Percentiles rank a stretch among this genome's conserved stretches.
phyloP scores from a whole-genome alignment of 2,888 invertebrate species.

The Pammene fasciana region DNA sequence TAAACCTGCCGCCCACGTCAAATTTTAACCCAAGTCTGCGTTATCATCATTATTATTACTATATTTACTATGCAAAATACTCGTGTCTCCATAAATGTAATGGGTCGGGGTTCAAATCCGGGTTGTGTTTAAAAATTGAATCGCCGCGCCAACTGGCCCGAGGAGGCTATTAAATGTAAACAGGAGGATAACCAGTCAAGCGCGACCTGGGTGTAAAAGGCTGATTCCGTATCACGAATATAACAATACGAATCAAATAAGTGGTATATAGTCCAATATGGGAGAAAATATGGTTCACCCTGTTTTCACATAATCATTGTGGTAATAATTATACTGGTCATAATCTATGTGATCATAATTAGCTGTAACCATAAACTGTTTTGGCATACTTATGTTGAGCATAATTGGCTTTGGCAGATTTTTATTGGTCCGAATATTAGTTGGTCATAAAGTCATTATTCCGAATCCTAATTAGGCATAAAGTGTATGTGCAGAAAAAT shows the following conservation, averaged over 20 bases:
- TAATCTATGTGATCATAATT: no score
- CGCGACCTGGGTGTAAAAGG: neutral
- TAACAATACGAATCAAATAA: neutral
- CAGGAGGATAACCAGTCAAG: slow-evolving; percentile 33
- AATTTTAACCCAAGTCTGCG: neutral
- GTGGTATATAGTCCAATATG: neutral
- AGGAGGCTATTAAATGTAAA: slow-evolving; percentile 39
- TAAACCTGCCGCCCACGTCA: neutral
- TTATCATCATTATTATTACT: slow-evolving; percentile 19
- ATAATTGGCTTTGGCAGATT: no score
- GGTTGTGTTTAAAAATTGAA: slow-evolving; percentile 33
- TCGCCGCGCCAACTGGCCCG: slow-evolving; percentile 25
- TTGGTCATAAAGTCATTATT: no score
- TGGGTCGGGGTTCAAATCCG: slow-evolving; percentile 23
- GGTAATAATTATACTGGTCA: no score
- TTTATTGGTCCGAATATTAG: no score
- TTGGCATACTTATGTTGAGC: no score
- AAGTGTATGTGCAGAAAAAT: no score
- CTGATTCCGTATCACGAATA: slow-evolving; percentile 3
- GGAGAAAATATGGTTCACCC: neutral
- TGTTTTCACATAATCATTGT: no score
- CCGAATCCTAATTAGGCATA: no score
- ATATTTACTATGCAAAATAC: slow-evolving; percentile 31
- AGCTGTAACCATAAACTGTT: no score
- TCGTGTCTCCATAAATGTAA: slow-evolving; percentile 19